Evolutionary conservation across 1,140 invertebrate genomes (phyloP).

Genomic region (Leptinotarsa undecemlineata): DNA sequence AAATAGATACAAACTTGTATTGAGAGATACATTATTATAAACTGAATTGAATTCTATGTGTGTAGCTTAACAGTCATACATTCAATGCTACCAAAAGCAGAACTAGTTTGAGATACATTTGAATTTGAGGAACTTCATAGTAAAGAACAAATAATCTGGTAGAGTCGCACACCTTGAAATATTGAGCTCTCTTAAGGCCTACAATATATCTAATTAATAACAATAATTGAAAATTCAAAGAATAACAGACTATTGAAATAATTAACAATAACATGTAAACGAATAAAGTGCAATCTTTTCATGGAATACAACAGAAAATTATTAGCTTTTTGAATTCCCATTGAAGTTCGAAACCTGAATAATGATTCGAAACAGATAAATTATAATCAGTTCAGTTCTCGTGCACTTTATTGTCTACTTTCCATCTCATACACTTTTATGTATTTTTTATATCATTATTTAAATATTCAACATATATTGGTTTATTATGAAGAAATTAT

Average conservation of each 20-base stretch:
- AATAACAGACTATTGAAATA: neutral
- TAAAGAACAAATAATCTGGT: neutral
- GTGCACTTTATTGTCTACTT: conserved; percentile 8
- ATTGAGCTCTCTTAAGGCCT: conserved; percentile 5
- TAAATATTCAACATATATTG: too few species aligned
- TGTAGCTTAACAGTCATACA: neutral
- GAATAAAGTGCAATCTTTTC: neutral
- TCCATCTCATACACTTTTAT: neutral
- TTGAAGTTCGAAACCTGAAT: too few species aligned
- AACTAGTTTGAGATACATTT: neutral
- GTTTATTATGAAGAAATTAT: too few species aligned
- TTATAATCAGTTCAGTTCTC: neutral
- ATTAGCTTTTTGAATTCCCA: too few species aligned
- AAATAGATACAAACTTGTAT: too few species aligned
- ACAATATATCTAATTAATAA: neutral
- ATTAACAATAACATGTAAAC: neutral
- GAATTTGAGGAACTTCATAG: neutral
- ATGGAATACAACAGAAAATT: too few species aligned
- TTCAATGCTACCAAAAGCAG: neutral
- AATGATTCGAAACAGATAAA: too few species aligned
- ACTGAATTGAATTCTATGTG: too few species aligned
- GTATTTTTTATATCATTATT: too few species aligned
- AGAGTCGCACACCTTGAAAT: neutral
- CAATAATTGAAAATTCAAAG: neutral
- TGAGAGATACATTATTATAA: too few species aligned